These are phyloP conservation scores for Crenichthys baileyi DNA, from an alignment of 2,797 vertebrate species.

Conservation along the genomic window DNA sequence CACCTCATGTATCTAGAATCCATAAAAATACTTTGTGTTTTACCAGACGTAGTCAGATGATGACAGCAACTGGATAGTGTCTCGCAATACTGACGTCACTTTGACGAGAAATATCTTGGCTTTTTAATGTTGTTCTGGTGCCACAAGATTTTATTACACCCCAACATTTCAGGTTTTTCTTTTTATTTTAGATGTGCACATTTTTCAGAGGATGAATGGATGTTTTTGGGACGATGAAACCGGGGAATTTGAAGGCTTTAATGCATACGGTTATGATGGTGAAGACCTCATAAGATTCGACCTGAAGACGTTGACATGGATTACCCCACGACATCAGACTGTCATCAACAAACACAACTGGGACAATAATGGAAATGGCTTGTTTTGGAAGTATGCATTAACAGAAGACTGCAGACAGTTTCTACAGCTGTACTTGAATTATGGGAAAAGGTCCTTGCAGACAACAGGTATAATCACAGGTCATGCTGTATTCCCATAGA, in stretches of 20 bases:
- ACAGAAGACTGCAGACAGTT: background rate
- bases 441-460: background rate
- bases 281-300: constrained; percentile 1
- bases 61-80: background rate
- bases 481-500: background rate
- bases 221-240: background rate
- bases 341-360: constrained; percentile 2
- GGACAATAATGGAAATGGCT: background rate
- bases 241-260: background rate
- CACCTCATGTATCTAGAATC: too few species aligned
- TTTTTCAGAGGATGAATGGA: background rate
- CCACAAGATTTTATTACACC: background rate
- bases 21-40: background rate
- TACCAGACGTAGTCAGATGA: background rate
- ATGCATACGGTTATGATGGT: background rate
- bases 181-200: background rate
- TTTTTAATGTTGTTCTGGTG: background rate
- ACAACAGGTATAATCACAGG: background rate
- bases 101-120: background rate
- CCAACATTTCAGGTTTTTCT: background rate
- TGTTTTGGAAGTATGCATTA: background rate
- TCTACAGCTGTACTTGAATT: background rate
- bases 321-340: background rate
- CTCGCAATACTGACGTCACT: background rate
- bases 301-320: constrained; percentile 2